Percentiles rank a stretch among this genome's conserved stretches.
These are phyloP conservation scores for Cataglyphis rosenhaueri DNA, from an alignment of 2,888 invertebrate genomes.

Conservation along the genomic window DNA sequence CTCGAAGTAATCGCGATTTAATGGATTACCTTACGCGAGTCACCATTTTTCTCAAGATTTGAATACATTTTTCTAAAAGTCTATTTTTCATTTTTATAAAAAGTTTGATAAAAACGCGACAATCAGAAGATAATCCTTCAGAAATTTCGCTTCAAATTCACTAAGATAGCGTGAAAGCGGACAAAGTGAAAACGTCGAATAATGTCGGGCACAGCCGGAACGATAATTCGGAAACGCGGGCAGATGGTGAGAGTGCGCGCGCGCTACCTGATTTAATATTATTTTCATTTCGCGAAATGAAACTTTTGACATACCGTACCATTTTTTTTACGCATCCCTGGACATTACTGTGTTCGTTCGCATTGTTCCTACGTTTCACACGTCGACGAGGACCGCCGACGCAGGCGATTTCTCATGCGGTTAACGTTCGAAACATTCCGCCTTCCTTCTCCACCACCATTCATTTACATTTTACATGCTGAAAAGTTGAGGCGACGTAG, in stretches of 20 bases:
- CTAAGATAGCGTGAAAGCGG: constrained; percentile 4
- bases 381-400: constrained; percentile 41
- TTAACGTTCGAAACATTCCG: constrained; percentile 55
- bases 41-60: not conserved
- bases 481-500: constrained; percentile 53
- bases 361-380: constrained; percentile 60
- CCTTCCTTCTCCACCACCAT: constrained; percentile 1
- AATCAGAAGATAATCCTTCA: not conserved
- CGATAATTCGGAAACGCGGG: constrained; percentile 59
- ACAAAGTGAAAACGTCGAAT: constrained; percentile 45
- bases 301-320: constrained; percentile 61
- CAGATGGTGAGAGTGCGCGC: constrained; percentile 56
- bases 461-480: constrained; percentile 59
- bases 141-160: not conserved
- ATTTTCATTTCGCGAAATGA: constrained; percentile 73
- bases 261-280: constrained; percentile 71
- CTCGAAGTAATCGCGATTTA: not conserved
- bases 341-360: constrained; percentile 9
- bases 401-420: constrained; percentile 54
- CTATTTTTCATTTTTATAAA: constrained; percentile 6
- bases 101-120: not conserved
- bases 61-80: not conserved
- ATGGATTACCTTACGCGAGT: not conserved
- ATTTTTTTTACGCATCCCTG: constrained; percentile 41
- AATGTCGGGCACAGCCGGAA: constrained; percentile 31